Evolutionary conservation across 2,797 vertebrate species (phyloP).

Genomic region (Sparidentex hasta): DNA sequence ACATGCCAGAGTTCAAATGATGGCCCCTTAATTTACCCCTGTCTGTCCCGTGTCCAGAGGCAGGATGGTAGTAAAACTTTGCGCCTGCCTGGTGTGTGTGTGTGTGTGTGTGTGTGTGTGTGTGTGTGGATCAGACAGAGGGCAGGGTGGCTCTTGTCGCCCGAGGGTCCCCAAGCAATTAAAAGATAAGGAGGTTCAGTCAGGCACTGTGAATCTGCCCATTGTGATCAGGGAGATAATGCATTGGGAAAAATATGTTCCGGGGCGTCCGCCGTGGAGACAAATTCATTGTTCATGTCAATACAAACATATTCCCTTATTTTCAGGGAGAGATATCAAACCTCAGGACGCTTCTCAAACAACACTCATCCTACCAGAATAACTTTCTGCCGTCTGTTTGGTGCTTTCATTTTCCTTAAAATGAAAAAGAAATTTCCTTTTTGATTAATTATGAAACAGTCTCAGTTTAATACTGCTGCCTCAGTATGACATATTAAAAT

Average conservation of each 20-base stretch:
- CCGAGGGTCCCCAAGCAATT: slow-evolving; percentile 76
- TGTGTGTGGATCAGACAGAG: slow-evolving; percentile 42
- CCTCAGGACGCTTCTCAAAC: slow-evolving; percentile 5
- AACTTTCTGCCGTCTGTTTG: background rate
- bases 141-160: slow-evolving; percentile 53
- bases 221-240: slow-evolving; percentile 68
- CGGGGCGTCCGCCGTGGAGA: slow-evolving; percentile 20
- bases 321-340: slow-evolving; percentile 17
- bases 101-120: slow-evolving; percentile 20
- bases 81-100: slow-evolving; percentile 13
- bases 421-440: no score
- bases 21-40: slow-evolving; percentile 52
- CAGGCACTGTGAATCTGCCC: slow-evolving; percentile 57
- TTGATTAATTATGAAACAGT: no score
- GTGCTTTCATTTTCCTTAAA: background rate
- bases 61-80: slow-evolving; percentile 53
- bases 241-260: slow-evolving; percentile 31
- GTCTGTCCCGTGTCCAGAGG: slow-evolving; percentile 51
- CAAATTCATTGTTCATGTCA: slow-evolving; percentile 68
- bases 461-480: no score
- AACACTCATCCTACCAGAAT: background rate
- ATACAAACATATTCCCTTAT: slow-evolving; percentile 59
- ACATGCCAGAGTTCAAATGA: slow-evolving; percentile 46
- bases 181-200: slow-evolving; percentile 77
- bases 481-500: no score